Evolutionary conservation across 2,797 vertebrate species (phyloP).

Genomic region (Tachyglossus aculeatus): DNA sequence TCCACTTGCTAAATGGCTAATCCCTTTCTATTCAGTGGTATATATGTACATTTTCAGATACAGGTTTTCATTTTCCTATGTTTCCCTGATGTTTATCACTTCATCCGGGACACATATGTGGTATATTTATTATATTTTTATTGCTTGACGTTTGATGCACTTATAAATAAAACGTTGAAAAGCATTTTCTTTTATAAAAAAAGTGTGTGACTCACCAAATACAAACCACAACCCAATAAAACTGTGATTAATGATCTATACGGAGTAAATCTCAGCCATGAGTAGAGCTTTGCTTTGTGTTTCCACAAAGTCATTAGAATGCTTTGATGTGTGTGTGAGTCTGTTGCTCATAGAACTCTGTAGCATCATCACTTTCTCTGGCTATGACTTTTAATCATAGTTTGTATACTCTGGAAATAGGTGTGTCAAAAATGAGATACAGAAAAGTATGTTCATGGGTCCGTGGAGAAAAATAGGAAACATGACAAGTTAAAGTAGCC

Average conservation of each 20-base stretch:
- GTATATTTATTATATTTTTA: constrained; percentile 40
- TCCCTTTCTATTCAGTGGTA: not conserved
- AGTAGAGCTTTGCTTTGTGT: constrained; percentile 31
- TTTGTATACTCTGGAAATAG: constrained; percentile 13
- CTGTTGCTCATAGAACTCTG: constrained; percentile 39
- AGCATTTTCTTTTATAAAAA: constrained; percentile 22
- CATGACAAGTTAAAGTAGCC: constrained; percentile 16
- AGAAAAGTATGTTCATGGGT: constrained; percentile 17
- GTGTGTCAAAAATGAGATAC: constrained; percentile 3
- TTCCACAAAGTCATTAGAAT: constrained; percentile 15
- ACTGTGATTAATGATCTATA: constrained; percentile 41
- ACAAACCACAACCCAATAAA: constrained; percentile 57
- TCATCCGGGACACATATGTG: not conserved
- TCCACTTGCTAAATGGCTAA: not conserved
- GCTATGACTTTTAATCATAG: not conserved
- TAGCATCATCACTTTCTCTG: constrained; percentile 24
- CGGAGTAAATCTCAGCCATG: constrained; percentile 45
- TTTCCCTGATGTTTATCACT: not conserved
- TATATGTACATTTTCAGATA: not conserved
- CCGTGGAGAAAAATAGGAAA: constrained; percentile 8
- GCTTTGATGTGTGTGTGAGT: constrained; percentile 60
- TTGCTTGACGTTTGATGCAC: constrained; percentile 19
- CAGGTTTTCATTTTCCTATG: not conserved
- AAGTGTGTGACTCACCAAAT: constrained; percentile 46
- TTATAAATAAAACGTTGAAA: constrained; percentile 33